Conservation (phyloP, 2,113 vertebrate species). For the Macheiramphus alcinus region DNA sequence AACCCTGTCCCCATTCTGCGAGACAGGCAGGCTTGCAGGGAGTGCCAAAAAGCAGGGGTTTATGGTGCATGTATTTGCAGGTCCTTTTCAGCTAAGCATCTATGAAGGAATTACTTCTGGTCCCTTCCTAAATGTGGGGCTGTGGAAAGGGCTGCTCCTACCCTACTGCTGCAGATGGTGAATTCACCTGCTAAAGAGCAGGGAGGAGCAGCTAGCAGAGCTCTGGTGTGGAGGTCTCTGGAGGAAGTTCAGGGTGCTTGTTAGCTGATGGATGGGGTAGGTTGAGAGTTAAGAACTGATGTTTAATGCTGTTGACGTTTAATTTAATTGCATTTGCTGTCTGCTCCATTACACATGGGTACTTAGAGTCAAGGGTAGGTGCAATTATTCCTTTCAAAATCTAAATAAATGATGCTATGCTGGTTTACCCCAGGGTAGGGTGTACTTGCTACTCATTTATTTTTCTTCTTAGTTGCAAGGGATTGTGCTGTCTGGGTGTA, state of each 20-base stretch:
- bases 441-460: slow-evolving; percentile 21
- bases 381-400: slow-evolving; percentile 54
- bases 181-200: not conserved
- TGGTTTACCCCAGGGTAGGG: slow-evolving; percentile 1
- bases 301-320: slow-evolving; percentile 42
- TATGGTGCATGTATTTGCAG: not conserved
- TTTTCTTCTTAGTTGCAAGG: not conserved
- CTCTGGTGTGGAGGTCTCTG: not conserved
- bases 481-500: not conserved
- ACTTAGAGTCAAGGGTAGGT: slow-evolving; percentile 34
- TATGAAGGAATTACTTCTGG: not conserved
- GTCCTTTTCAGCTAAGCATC: not conserved
- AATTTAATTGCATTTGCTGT: slow-evolving; percentile 37
- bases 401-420: slow-evolving; percentile 3
- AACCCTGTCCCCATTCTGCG: not conserved
- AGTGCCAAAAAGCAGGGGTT: not conserved
- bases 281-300: slow-evolving; percentile 37
- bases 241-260: not conserved
- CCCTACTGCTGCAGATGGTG: not conserved
- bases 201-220: not conserved
- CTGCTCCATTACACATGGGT: not conserved
- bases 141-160: not conserved
- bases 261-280: slow-evolving; percentile 31
- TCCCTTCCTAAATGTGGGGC: not conserved
- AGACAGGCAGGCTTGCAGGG: not conserved